Conservation (phyloP, 2,888 invertebrate genomes). For the Synanthedon andrenaeformis region DNA sequence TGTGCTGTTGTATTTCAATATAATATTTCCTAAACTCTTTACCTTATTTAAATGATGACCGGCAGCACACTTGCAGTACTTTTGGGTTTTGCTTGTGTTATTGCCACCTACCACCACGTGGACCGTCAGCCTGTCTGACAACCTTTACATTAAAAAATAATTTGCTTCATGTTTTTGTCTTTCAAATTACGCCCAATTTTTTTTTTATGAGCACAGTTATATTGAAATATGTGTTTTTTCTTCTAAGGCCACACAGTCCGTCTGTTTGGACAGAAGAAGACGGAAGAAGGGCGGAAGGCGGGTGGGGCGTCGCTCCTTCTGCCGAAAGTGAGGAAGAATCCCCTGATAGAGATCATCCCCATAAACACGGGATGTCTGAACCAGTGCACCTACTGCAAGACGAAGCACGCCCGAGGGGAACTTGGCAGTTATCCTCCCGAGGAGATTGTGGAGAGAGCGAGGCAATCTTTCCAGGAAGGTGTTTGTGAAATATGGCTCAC, state of each 20-base stretch:
- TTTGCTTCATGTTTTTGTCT: too few relatives aligned
- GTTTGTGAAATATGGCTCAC: constrained; percentile 98
- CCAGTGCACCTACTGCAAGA: constrained; percentile 99
- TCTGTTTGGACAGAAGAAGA: constrained; percentile 83
- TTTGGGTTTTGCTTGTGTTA: background rate
- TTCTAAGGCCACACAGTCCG: constrained; percentile 83
- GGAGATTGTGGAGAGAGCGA: constrained; percentile 88
- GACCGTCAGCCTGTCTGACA: background rate
- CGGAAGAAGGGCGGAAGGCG: constrained; percentile 78
- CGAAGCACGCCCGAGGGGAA: constrained; percentile 96
- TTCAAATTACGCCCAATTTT: too few relatives aligned
- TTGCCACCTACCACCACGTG: background rate
- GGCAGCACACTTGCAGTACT: background rate
- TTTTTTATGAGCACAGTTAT: too few relatives aligned
- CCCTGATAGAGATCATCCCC: constrained; percentile 95
- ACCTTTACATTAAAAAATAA: too few relatives aligned
- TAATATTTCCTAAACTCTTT: too few relatives aligned
- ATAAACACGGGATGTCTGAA: constrained; percentile 97
- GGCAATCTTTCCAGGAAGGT: constrained; percentile 90
- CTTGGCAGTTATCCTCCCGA: constrained; percentile 93
- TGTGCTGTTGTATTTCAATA: too few relatives aligned
- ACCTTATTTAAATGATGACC: background rate
- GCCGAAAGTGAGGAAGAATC: constrained; percentile 96
- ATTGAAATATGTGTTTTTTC: too few relatives aligned
- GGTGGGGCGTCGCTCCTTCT: constrained; percentile 90